phyloP scores from a whole-genome alignment of 2,797 vertebrate species.

The Anas georgica region DNA sequence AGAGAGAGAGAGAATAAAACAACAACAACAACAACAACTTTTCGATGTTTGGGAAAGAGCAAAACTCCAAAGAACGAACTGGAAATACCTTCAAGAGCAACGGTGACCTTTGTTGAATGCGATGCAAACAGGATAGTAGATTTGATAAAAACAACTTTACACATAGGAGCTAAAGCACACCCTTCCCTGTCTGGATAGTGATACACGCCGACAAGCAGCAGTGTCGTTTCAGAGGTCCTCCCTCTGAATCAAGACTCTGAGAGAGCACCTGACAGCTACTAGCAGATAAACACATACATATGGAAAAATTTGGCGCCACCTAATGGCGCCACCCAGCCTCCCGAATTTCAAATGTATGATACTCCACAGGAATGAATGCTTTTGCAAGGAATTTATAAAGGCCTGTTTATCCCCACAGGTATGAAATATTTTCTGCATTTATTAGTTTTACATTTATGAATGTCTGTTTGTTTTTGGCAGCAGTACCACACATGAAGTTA shows the following conservation, averaged over 20 bases:
- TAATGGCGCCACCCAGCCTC: background rate
- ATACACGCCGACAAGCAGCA: background rate
- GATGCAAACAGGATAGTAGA: background rate
- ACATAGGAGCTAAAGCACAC: background rate
- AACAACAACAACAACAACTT: background rate
- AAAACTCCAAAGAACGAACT: background rate
- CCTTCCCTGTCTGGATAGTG: background rate
- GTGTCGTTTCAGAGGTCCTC: background rate
- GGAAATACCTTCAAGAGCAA: background rate
- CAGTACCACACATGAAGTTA: background rate
- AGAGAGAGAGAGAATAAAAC: too few species aligned
- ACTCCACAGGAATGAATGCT: background rate
- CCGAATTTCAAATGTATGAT: background rate
- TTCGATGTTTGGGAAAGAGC: background rate
- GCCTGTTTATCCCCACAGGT: background rate
- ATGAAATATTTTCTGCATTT: background rate
- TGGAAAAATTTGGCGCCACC: constrained; percentile 56
- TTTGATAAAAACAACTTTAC: background rate
- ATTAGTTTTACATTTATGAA: background rate
- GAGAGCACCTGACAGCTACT: background rate
- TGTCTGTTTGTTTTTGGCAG: background rate
- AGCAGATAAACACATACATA: background rate
- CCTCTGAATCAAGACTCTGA: background rate
- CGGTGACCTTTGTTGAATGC: background rate
- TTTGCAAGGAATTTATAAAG: background rate